Evolutionary conservation across 2,113 vertebrate species (phyloP).

Genomic region (Hippocampus comes): DNA sequence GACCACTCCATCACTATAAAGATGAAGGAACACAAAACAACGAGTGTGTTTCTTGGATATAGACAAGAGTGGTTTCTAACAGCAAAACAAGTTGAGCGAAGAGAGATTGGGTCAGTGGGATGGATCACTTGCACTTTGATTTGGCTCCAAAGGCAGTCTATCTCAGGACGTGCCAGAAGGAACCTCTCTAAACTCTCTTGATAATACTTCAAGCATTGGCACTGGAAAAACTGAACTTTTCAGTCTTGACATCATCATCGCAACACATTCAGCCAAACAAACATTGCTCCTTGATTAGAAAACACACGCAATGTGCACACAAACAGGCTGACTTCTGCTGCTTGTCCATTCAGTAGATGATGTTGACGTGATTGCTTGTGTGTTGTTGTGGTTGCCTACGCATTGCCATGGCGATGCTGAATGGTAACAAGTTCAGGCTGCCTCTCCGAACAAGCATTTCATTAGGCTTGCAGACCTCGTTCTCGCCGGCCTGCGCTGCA

Average conservation of each 20-base stretch:
- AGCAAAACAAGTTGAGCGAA: not conserved
- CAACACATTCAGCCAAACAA: not conserved
- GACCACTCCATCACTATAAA: not conserved
- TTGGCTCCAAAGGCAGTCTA: not conserved
- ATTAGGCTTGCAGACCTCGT: conserved; percentile 6
- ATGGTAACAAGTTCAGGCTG: conserved; percentile 19
- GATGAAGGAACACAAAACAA: not conserved
- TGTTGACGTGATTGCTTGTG: conserved; percentile 36
- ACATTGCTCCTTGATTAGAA: not conserved
- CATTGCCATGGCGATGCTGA: conserved; percentile 31
- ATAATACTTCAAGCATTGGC: not conserved
- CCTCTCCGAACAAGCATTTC: not conserved
- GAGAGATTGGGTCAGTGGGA: not conserved
- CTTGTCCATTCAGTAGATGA: conserved; percentile 17
- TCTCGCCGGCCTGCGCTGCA: not conserved
- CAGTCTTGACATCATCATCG: not conserved
- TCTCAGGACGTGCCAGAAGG: not conserved
- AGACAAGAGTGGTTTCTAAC: not conserved
- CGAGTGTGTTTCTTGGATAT: not conserved
- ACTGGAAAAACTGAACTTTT: not conserved
- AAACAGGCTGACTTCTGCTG: conserved; percentile 5
- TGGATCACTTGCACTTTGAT: not conserved
- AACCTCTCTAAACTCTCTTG: not conserved
- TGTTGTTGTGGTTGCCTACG: conserved; percentile 41
- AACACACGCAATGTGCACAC: not conserved